Conservation (phyloP, 2,797 vertebrate genomes). For the Rhynchonycteris naso region DNA sequence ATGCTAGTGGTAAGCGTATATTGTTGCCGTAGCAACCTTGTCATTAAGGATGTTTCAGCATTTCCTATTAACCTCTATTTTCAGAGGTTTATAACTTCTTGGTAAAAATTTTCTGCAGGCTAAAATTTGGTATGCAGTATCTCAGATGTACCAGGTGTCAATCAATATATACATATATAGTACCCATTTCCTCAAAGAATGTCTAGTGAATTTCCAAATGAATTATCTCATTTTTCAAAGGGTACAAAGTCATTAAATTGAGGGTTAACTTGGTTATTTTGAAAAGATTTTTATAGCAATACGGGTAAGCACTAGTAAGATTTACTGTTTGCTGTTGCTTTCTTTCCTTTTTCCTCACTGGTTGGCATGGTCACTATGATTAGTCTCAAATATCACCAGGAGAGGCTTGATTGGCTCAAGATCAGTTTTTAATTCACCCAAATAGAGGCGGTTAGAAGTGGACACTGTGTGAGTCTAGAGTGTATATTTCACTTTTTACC, state of each 20-base stretch:
- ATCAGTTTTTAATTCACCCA: background rate
- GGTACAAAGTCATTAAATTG: constrained; percentile 50
- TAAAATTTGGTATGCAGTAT: constrained; percentile 83
- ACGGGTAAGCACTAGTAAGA: background rate
- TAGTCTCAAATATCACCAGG: background rate
- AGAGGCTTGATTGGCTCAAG: background rate
- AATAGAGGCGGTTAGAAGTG: background rate
- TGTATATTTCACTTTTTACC: background rate
- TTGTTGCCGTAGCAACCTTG: constrained; percentile 83
- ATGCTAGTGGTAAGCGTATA: constrained; percentile 74
- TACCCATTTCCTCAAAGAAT: constrained; percentile 57
- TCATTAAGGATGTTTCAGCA: constrained; percentile 86
- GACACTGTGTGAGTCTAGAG: background rate
- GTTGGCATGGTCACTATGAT: background rate
- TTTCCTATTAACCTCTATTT: constrained; percentile 86
- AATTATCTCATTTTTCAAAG: constrained; percentile 65
- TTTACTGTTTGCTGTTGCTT: background rate
- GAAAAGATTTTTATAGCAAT: constrained; percentile 37
- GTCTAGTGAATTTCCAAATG: constrained; percentile 61
- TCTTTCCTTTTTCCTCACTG: background rate
- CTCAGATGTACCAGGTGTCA: constrained; percentile 81
- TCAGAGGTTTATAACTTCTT: constrained; percentile 84
- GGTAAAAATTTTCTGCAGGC: constrained; percentile 84
- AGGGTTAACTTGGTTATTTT: constrained; percentile 64
- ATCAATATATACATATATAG: constrained; percentile 70